These are phyloP conservation scores for Himantopus leucocephalus DNA, from an alignment of 2,113 vertebrate species.

Conservation along the genomic window DNA sequence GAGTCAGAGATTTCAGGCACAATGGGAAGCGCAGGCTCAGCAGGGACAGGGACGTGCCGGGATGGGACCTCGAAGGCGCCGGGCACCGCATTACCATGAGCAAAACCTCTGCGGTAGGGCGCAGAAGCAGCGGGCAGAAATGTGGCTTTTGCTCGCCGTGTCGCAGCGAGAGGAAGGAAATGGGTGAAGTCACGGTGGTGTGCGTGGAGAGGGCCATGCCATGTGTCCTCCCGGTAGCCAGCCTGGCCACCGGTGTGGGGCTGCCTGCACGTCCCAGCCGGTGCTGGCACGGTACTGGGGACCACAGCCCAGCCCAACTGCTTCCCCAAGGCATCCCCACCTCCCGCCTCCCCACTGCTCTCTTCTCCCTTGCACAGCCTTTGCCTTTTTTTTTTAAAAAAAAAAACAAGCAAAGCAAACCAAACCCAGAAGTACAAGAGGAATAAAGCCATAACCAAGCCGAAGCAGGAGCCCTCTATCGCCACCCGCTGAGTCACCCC, in stretches of 20 bases:
- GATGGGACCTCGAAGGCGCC: background rate
- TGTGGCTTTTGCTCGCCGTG: fast-evolving
- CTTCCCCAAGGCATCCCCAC: background rate
- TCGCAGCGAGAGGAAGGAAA: background rate
- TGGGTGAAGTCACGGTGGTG: fast-evolving
- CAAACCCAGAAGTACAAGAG: background rate
- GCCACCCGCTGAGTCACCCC: fast-evolving
- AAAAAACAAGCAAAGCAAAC: background rate
- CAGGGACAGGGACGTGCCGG: background rate
- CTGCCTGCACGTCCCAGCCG: background rate
- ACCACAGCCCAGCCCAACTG: background rate
- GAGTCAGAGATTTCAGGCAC: conserved; percentile 25
- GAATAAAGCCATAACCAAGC: background rate
- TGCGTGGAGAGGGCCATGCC: background rate
- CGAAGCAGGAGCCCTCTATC: background rate
- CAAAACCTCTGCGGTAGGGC: background rate
- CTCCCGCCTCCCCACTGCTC: background rate
- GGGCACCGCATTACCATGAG: fast-evolving
- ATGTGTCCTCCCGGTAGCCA: background rate
- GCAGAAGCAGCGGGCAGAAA: background rate
- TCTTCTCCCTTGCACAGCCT: background rate
- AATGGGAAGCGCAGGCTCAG: conserved; percentile 55
- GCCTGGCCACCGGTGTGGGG: background rate
- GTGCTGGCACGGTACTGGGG: background rate
- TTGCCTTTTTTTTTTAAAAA: background rate